Base-by-base conservation (phyloP, 2,113 vertebrate species). In the Cynoglossus semilaevis region DNA sequence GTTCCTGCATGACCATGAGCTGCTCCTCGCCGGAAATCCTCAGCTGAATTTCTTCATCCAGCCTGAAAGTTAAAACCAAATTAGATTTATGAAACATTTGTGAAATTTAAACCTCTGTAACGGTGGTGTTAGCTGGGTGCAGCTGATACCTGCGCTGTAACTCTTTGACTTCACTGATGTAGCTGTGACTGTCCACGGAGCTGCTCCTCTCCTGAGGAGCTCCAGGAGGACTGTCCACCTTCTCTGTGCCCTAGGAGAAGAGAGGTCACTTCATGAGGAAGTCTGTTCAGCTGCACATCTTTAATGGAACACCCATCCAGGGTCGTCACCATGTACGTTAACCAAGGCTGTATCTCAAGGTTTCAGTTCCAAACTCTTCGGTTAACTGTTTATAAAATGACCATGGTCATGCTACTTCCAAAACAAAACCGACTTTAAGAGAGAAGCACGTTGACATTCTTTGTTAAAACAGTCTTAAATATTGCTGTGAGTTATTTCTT, bases 161-260 rank as follows among this genome's bases (percentile, higher is more conserved):
- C n/a, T 95, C 92, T 70, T 88, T 88, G 22, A 91, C 58, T 59
- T 95, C 93, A 1, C 89, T 82, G 8, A 81, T 63, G 63, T 89
- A 86, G 58, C 65, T 72, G 47, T 90, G 86, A 36, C 77, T 74
- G 53, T 85, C 87, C 0, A 63, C 46, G 6, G 81, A 83, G 11
- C 76, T 87, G 50, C 80, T 89, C 15, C 87, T 91, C 65, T 94
- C 94, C 69, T 94, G 94, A 4, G 95, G 94, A 7, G 91, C 95
- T 51, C 94, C 96, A 0, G 95, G 96, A 67, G 94, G 92, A 17
- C 92, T 90, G 34, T 94, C 92, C 50, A 79, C 74, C 7, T 84
- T 84, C 45, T 83, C 85, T 2, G 87, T 18, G 19, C 81, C 91
- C 96, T 97, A 77, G 15, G 11, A 76, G 13, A 51, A 34, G 16